A percentile compares a stretch with the other conserved stretches of the same genome.
Evolutionary conservation across 1,140 invertebrate species (phyloP).

Genomic region (Bombus cullumanus): DNA sequence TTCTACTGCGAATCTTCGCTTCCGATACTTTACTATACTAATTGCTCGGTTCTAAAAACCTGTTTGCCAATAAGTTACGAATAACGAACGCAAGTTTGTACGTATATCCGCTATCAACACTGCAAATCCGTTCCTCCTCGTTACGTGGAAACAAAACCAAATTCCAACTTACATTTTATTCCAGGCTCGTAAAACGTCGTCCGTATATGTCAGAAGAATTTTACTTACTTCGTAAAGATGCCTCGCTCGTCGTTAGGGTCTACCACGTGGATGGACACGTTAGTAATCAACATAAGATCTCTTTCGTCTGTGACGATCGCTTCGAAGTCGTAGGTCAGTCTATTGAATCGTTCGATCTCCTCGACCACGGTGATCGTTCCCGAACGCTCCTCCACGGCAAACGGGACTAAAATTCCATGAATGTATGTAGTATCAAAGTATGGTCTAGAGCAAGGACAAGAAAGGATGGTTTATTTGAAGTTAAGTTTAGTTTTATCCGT

Average conservation of each 20-base stretch:
- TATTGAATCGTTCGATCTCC: constrained; percentile 87
- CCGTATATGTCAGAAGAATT: background rate
- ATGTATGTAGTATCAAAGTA: background rate
- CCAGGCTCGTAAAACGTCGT: background rate
- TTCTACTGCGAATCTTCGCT: background rate
- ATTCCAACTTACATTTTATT: background rate
- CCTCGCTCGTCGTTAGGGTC: constrained; percentile 88
- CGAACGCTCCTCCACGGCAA: constrained; percentile 93
- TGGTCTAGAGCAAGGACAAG: too few relatives aligned
- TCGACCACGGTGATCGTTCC: constrained; percentile 94
- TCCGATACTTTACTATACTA: background rate
- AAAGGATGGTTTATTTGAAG: too few relatives aligned
- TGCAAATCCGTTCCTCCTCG: too few relatives aligned
- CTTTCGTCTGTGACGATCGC: constrained; percentile 88
- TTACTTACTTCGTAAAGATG: constrained; percentile 87
- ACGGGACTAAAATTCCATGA: constrained; percentile 87
- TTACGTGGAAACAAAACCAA: background rate
- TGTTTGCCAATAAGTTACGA: background rate
- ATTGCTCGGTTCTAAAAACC: background rate
- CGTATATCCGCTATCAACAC: too few relatives aligned
- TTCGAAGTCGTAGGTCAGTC: constrained; percentile 90
- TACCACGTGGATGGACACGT: constrained; percentile 92
- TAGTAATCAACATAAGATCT: constrained; percentile 88
- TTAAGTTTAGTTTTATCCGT: too few relatives aligned
- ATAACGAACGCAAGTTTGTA: background rate